Evolutionary conservation across 2,888 invertebrate species (phyloP), one percentile per base, ranked within the genome.

Genomic region (Quadroppia sp.): DNA sequence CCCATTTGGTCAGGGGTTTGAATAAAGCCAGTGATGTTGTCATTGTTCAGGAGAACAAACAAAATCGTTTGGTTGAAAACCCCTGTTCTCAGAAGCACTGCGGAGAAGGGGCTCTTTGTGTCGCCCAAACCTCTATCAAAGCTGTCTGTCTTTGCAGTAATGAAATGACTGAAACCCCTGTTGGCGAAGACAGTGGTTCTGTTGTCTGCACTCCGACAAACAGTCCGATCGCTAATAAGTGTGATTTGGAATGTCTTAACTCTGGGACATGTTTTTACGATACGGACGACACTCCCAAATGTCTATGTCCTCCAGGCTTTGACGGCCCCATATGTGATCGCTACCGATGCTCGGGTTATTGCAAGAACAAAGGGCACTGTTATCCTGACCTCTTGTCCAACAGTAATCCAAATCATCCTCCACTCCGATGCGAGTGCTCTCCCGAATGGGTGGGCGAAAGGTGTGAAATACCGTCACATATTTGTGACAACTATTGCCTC

Each of bases 31-130:
- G 87, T 6, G 89, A 89, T 79, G 85, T 89, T 77, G 83, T 87
- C 48, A 86, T 89, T n/a, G 81, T 89, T 42, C 89, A 90, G 80
- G 86, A 87, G 75, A 83, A 87, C 78, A 88, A 88, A 77, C 88
- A 88, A 79, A 85, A 86, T 75, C 80, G n/a, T 48, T 64, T 64
- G 25, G 20, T 73, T 1, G 30, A 36, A 30, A 67, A 20, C 74
- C 61, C 69, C 23, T 73, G 76, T 71, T 82, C 82, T 76, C 84
- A 85, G 32, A 76, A 75, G 71, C 83, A 85, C 17, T 90, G 90
- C 82, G 85, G 87, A 79, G 80, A 83, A 70, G 86, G 86, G 76
- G 88, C 89, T 50, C 85, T 91, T 78, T 87, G 87, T 80, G 80
- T 84, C 56, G 80, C 82, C 75, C 79, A 80, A 42, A 81, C 82